Base-by-base conservation (phyloP, 2,113 vertebrate species). In the Sciurus niger region DNA sequence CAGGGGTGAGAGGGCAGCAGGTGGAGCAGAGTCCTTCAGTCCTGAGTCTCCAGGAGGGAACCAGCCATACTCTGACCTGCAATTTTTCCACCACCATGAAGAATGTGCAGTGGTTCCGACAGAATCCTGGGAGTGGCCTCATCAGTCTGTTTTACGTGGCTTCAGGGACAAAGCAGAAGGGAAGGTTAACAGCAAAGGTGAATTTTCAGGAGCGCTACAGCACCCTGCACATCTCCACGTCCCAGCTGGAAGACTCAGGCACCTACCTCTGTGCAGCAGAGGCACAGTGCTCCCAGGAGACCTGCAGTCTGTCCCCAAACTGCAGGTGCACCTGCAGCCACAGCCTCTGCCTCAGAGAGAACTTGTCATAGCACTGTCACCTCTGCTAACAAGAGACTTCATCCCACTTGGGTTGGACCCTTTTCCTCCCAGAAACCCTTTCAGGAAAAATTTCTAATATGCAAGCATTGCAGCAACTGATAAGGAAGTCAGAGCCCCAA, bases 341-440 rank as follows among this genome's bases (percentile, higher is more conserved):
- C 12, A 25, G 18, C 1, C 0, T 13, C 51, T 8, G 1, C 40
- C 60, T 7, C 25, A 40, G 24, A 1, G 24, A 22, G 8, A 24
- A 28, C 9, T 63, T 63, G 16, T 3, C 37, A 5, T 2, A 79
- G 32, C 17, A 32, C 9, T 40, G 60, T 60, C 18, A 63, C 10
- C 11, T 1, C 6, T 85, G 34, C 28, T 92, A 40, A 80, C 58
- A 60, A 53, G 48, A 53, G 11, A 80, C 22, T 9, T 63, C 32
- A n/a, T 25, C 3, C 22, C 60, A 63, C 0, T 63, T 63, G 60
- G 24, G 22, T 63, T 63, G 2, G 60, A 63, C 9, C 24, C 60
- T 63, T 63, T 63, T 63, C 18, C 60, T 63, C 60, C 7, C 60
- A 63, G 60, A 63, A 63, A 10, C 60, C 24, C 8, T 63, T 63